A percentile compares a stretch with the other conserved stretches of the same genome.
phyloP scores from a whole-genome alignment of 2,113 vertebrate genomes.

The Melanostigma gelatinosum region DNA sequence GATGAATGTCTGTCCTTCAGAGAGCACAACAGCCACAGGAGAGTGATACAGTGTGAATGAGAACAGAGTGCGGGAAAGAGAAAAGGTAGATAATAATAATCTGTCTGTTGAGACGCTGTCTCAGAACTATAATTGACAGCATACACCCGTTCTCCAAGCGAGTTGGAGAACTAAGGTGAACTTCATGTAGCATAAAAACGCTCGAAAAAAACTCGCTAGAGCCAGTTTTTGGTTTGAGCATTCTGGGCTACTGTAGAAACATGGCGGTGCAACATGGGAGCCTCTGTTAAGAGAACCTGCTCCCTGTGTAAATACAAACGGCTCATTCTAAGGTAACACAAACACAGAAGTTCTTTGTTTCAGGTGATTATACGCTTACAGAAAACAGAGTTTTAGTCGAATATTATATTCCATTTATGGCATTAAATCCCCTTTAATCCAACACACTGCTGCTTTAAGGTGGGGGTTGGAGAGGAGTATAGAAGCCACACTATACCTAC shows the following conservation, averaged over 20 bases:
- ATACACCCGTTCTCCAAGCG: background rate
- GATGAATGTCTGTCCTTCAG: constrained; percentile 72
- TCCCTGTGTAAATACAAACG: too few relatives aligned
- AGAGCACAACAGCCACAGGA: constrained; percentile 51
- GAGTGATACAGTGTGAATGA: constrained; percentile 43
- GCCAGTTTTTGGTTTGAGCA: too few relatives aligned
- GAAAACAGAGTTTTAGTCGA: background rate
- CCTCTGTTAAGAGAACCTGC: too few relatives aligned
- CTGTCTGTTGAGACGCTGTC: background rate
- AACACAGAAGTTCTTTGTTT: too few relatives aligned
- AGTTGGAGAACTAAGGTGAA: too few relatives aligned
- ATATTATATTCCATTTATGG: background rate
- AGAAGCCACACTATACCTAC: background rate
- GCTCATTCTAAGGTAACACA: too few relatives aligned
- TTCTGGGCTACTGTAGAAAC: too few relatives aligned
- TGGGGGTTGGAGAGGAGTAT: too few relatives aligned
- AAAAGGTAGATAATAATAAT: background rate
- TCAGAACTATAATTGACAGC: background rate
- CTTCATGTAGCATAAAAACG: too few relatives aligned
- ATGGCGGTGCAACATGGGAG: too few relatives aligned
- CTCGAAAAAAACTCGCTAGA: too few relatives aligned
- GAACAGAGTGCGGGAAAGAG: constrained; percentile 16
- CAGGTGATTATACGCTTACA: too few relatives aligned
- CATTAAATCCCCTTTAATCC: background rate
- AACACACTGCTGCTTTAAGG: background rate